These are phyloP conservation scores for Phortica variegata DNA, from an alignment of 1,140 invertebrate species.

Conservation along the genomic window DNA sequence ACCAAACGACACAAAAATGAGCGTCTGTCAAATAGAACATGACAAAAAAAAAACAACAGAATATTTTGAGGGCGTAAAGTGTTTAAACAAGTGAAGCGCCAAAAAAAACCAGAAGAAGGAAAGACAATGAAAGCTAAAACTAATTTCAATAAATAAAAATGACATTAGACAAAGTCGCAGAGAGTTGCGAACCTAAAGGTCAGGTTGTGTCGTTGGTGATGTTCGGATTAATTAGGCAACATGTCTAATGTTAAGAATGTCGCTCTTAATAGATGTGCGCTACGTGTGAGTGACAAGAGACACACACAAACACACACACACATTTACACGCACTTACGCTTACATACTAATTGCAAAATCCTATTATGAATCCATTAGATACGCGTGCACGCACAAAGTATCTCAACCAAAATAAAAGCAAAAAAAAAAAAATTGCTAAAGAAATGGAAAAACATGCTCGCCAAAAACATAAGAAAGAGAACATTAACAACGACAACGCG, in stretches of 20 bases:
- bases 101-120: too few species aligned
- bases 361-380: conserved; percentile 55
- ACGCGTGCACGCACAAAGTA: conserved; percentile 33
- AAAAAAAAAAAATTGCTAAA: too few species aligned
- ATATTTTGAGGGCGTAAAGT: too few species aligned
- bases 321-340: too few species aligned
- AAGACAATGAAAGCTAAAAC: conserved; percentile 23
- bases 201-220: conserved; percentile 24
- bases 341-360: conserved; percentile 47
- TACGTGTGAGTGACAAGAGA: conserved; percentile 40
- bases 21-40: conserved; percentile 16
- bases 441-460: too few species aligned
- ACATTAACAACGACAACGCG: too few species aligned
- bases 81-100: too few species aligned
- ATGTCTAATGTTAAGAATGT: too few species aligned
- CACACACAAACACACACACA: conserved; percentile 6
- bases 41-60: conserved; percentile 3
- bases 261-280: too few species aligned
- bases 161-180: conserved; percentile 28
- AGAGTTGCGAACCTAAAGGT: conserved; percentile 5
- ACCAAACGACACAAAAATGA: not conserved
- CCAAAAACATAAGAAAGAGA: too few species aligned
- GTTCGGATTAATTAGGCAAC: conserved; percentile 50
- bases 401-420: too few species aligned
- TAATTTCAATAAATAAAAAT: conserved; percentile 45